phyloP scores from a whole-genome alignment of 2,113 vertebrate species.

The Equus quagga region DNA sequence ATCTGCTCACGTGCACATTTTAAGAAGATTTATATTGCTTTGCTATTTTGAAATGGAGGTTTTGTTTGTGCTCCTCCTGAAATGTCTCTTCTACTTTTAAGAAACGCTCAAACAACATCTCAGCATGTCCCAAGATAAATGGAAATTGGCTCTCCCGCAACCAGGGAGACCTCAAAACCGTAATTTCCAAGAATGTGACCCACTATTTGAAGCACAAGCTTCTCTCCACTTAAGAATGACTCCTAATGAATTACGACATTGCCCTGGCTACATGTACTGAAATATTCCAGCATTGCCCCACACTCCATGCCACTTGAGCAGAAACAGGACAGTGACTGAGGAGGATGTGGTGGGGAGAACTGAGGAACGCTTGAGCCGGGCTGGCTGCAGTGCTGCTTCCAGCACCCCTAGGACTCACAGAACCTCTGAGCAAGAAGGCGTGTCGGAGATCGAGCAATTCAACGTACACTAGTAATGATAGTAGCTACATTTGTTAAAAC shows the following conservation, averaged over 20 bases:
- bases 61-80: slow-evolving; percentile 50
- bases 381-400: background rate
- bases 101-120: slow-evolving; percentile 47
- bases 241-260: slow-evolving; percentile 63
- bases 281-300: slow-evolving; percentile 67
- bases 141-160: slow-evolving; percentile 7
- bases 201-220: slow-evolving; percentile 52
- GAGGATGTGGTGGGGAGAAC: background rate
- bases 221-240: slow-evolving; percentile 65
- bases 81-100: slow-evolving; percentile 58
- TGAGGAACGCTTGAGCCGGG: background rate
- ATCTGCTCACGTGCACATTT: background rate
- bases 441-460: background rate
- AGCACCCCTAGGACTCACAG: background rate
- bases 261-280: slow-evolving; percentile 8
- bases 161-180: slow-evolving; percentile 57
- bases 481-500: background rate
- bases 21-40: slow-evolving; percentile 41
- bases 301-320: background rate
- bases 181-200: slow-evolving; percentile 72
- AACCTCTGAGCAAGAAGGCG: slow-evolving; percentile 8
- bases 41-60: slow-evolving; percentile 44
- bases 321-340: background rate
- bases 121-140: slow-evolving; percentile 62
- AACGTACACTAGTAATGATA: background rate